These are phyloP conservation scores for Drosophila suboccidentalis DNA, from an alignment of 2,888 invertebrate genomes.

Conservation along the genomic window DNA sequence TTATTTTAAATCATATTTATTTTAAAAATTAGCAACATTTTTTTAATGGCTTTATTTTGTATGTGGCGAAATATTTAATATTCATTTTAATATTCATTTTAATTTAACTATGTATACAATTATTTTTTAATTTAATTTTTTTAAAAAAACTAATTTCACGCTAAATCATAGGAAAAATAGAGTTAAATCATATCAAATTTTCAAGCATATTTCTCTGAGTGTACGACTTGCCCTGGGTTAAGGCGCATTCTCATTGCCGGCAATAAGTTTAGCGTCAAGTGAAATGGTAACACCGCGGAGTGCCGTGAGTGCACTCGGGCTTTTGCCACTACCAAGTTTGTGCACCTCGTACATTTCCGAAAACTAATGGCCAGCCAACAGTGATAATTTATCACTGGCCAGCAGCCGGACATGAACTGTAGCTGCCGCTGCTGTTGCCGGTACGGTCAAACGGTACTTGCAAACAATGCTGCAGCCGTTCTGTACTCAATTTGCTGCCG, in stretches of 20 bases:
- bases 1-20: too few relatives aligned
- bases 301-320: slow-evolving; percentile 32
- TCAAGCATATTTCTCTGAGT: neutral
- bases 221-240: slow-evolving; percentile 45
- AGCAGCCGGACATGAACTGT: slow-evolving; percentile 70
- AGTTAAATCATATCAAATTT: neutral
- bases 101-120: too few relatives aligned
- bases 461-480: slow-evolving; percentile 58
- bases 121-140: too few relatives aligned
- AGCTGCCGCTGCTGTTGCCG: slow-evolving; percentile 35
- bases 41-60: too few relatives aligned
- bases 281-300: slow-evolving; percentile 62
- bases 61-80: too few relatives aligned
- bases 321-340: slow-evolving; percentile 39
- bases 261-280: slow-evolving; percentile 77
- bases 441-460: slow-evolving; percentile 67
- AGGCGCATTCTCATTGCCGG: slow-evolving; percentile 72
- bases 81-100: too few relatives aligned
- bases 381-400: slow-evolving; percentile 82
- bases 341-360: slow-evolving; percentile 77
- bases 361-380: slow-evolving; percentile 78
- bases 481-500: slow-evolving; percentile 64
- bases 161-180: too few relatives aligned
- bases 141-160: too few relatives aligned
- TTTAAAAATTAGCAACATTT: too few relatives aligned